Base-by-base conservation (phyloP, 2,113 vertebrate genomes). In the Aleadryas rufinucha region DNA sequence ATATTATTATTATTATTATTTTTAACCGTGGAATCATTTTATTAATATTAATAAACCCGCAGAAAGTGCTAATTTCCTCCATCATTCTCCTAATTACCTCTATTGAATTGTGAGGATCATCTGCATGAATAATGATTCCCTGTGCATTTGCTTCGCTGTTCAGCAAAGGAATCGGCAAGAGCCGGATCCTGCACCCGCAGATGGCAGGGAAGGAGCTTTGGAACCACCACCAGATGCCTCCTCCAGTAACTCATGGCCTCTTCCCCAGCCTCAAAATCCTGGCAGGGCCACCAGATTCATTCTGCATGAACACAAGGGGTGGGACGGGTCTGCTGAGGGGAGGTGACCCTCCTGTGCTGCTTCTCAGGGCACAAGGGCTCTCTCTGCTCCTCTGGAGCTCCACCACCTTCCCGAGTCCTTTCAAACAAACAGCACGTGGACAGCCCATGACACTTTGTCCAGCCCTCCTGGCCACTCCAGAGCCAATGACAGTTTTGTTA, bases 41-140 rank as follows among this genome's bases (percentile, higher is more conserved):
- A 98, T 98, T 98, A 98, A 98, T 98, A 98, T 98, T 98, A 98
- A 98, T 98, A 98, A 95, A 98, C 97, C 96, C 85, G 17, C 87
- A 96, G 96, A 97, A 98, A 98, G 96, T 97, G 96, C 97, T 98
- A 97, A 98, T 98, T 98, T 98, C 97, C 97, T 98, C 95, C 98
- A 97, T 98, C 98, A 98, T 98, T 98, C 97, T 94, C 97, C 97
- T 98, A 98, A 98, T 98, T 98, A 98, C 95, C 95, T 96, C 97
- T 95, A 98, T 97, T 98, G 98, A 98, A 98, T 98, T 97, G 97
- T 95, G 94, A 97, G 96, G 83, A 91, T 98, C 98, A 98, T 98
- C 97, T 98, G 97, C 97, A 98, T 98, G 97, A 98, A 95, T 98
- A 98, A 98, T 97, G 96, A 97, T 95, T 97, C 95, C 92, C 79